Conservation (phyloP, 2,113 vertebrate species). For the Aspidoscelis tigris region DNA sequence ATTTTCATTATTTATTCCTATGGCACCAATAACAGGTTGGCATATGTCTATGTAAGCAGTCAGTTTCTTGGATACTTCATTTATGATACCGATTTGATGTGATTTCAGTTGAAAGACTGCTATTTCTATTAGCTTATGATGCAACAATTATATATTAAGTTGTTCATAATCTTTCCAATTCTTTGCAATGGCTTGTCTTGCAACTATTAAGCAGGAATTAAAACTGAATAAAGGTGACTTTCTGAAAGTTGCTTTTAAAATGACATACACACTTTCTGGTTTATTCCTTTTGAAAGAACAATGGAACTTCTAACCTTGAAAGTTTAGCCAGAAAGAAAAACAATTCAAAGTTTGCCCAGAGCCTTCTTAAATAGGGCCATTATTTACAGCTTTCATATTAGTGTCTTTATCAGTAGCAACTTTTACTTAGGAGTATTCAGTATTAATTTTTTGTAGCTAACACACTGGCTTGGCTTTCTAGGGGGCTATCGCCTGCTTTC, state of each 20-base stretch:
- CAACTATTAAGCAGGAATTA: too few species aligned
- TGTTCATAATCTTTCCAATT: too few species aligned
- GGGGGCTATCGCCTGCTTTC: slow-evolving; percentile 63
- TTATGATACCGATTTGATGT: too few species aligned
- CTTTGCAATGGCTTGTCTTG: too few species aligned
- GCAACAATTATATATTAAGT: too few species aligned
- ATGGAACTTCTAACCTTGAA: slow-evolving; percentile 58
- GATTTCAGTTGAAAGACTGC: too few species aligned
- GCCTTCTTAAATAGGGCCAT: slow-evolving; percentile 56
- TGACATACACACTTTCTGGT: slow-evolving; percentile 54
- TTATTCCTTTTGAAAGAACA: slow-evolving; percentile 61
- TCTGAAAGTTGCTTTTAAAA: slow-evolving; percentile 43
- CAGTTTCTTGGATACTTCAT: too few species aligned
- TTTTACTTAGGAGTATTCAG: slow-evolving; percentile 69
- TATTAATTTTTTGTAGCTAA: slow-evolving; percentile 71
- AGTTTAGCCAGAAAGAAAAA: slow-evolving; percentile 55
- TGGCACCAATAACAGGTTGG: too few species aligned
- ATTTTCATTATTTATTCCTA: too few species aligned
- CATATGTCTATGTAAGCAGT: too few species aligned
- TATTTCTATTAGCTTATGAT: too few species aligned
- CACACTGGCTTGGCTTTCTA: slow-evolving; percentile 69
- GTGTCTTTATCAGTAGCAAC: slow-evolving; percentile 65
- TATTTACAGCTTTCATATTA: slow-evolving; percentile 60
- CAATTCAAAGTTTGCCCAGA: slow-evolving; percentile 55
- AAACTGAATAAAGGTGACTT: too few species aligned